phyloP scores from a whole-genome alignment of 2,797 vertebrate genomes.

The Macroramphosus scolopax region DNA sequence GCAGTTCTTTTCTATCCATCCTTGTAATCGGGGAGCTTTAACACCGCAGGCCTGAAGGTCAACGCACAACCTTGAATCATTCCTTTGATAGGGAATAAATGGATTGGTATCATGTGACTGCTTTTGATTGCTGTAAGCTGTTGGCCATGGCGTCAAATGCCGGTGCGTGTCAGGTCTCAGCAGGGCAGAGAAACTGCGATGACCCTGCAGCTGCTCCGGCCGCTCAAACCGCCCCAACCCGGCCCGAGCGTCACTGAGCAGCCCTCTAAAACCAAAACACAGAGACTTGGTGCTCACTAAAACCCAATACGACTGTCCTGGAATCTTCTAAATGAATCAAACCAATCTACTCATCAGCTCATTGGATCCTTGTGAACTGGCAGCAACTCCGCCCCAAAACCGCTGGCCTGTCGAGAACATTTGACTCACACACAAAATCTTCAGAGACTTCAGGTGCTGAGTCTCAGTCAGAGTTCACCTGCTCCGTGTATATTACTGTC shows the following conservation, averaged over 20 bases:
- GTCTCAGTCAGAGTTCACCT: background rate
- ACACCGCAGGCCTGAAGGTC: conserved; percentile 46
- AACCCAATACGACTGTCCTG: conserved; percentile 35
- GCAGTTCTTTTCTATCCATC: conserved; percentile 1
- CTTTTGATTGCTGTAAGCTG: conserved; percentile 66
- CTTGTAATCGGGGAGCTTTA: conserved; percentile 12
- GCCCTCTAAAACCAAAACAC: conserved; percentile 18
- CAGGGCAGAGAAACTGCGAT: conserved; percentile 36
- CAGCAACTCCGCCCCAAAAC: no score
- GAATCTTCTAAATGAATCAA: conserved; percentile 30
- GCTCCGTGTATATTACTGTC: background rate
- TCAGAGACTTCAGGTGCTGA: background rate
- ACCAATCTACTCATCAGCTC: conserved; percentile 29
- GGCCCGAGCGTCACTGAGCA: conserved; percentile 12
- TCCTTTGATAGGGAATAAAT: conserved; percentile 53
- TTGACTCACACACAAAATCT: background rate
- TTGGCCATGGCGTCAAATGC: conserved; percentile 52
- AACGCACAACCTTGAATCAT: conserved; percentile 33
- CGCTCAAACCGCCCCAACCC: conserved; percentile 40
- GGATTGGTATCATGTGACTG: conserved; percentile 57
- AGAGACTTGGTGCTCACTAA: conserved; percentile 25
- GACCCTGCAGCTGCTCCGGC: conserved; percentile 74
- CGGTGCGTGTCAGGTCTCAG: conserved; percentile 61
- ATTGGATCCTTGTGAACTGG: conserved; percentile 18
- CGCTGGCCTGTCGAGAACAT: conserved; percentile 9